Evolutionary conservation across 2,113 vertebrate species (phyloP).

Genomic region (Heterocephalus glaber): DNA sequence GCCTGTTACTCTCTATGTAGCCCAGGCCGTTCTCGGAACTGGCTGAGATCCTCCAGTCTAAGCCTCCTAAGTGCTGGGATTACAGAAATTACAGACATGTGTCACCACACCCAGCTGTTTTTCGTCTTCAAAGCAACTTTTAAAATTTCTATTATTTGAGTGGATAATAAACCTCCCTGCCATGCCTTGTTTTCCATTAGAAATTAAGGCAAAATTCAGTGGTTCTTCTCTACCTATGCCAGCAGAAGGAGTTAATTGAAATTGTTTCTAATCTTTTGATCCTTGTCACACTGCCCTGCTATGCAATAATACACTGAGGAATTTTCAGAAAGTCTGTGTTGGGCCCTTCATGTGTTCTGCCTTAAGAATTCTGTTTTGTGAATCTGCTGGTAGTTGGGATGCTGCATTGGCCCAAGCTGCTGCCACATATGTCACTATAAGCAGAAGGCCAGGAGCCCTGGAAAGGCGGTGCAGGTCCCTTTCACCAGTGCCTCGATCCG

Average conservation of each 20-base stretch:
- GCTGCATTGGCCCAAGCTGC: neutral
- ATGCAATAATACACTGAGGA: conserved; percentile 90
- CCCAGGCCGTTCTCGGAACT: neutral
- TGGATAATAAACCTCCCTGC: neutral
- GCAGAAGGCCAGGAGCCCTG: neutral
- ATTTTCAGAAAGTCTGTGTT: conserved; percentile 85
- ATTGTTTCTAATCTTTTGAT: conserved; percentile 88
- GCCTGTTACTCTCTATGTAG: neutral
- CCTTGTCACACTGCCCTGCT: conserved; percentile 88
- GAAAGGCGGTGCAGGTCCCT: neutral
- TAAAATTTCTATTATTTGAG: conserved; percentile 65
- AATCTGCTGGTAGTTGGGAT: neutral
- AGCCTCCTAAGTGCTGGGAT: neutral
- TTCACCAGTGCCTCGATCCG: neutral
- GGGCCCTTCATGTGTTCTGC: neutral
- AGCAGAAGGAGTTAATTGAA: conserved; percentile 84
- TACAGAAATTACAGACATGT: neutral
- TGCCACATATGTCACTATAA: neutral
- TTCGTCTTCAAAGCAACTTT: conserved; percentile 44
- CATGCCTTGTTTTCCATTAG: conserved; percentile 69
- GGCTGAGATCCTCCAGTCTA: neutral
- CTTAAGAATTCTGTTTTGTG: conserved; percentile 55
- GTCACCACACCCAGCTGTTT: neutral
- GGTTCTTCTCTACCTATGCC: conserved; percentile 70
- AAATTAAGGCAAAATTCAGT: conserved; percentile 62